Evolutionary conservation across 1,140 invertebrate species (phyloP), one percentile per base, ranked within the genome.

Genomic region (Zaprionus gabonicus): DNA sequence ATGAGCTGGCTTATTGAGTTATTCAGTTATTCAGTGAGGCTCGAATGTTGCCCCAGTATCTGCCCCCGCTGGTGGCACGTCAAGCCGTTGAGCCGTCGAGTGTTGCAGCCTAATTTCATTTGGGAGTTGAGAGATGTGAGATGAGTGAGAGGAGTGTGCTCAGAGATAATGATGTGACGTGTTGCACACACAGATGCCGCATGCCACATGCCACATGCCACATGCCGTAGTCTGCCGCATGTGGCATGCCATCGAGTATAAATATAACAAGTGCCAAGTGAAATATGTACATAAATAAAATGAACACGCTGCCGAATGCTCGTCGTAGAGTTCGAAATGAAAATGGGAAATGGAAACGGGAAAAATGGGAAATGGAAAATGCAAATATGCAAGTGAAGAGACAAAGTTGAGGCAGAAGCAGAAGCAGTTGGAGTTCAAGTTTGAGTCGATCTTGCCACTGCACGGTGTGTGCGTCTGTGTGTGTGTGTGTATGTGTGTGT

Each of bases 251-350:
- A 70, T 51, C 59, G 64, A 73, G 84, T 88, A 88, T 87, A 87
- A 87, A 87, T 87, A 87, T 87, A 87, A 87, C 84, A 87, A 87
- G 84, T 88, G 84, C 85, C 85, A 88, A 87, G 64, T 80, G 81
- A 88, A 88, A 84, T 88, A 81, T 88, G 84, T 81, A 90, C 85
- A 88, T 88, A 87, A 74, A 88, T 87, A 87, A 83, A 79, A 75
- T 67, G 41, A 58, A 67, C 55, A 58, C 55, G 36, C 65, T 44
- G 64, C 53, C 51, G 31, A 65, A 56, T 56, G 53, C 3, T 41
- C 38, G 13, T 41, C 13, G 13, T 41, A 2, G 36, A 38, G 51
- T 56, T 66, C 15, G 27, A 56, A 56, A 56, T 56, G 15, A 28
- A 56, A 31, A 28, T 28, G 23, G 31, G 27, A 23, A 23, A 23